Conservation (phyloP, 2,888 invertebrate species). For the Cylindroiulus punctatus region DNA sequence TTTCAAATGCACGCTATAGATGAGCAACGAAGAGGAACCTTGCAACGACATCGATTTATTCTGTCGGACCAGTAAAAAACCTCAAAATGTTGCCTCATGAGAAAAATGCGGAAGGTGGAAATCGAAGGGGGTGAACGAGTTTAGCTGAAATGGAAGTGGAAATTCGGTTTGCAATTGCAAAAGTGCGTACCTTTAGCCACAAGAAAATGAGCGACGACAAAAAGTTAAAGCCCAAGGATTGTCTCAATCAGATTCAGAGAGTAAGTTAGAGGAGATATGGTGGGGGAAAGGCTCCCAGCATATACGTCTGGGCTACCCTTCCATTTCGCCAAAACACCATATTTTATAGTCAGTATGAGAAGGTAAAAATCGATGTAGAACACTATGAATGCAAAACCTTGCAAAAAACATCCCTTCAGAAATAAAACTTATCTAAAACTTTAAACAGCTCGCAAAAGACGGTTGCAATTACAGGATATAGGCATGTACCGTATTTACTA, state of each 20-base stretch:
- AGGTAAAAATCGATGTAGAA: neutral
- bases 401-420: neutral
- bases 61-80: constrained; percentile 29
- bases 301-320: neutral
- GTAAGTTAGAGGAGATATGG: neutral
- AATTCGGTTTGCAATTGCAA: constrained; percentile 28
- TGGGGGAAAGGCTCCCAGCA: neutral
- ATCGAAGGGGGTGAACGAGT: neutral
- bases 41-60: constrained; percentile 5
- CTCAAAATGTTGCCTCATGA: constrained; percentile 28
- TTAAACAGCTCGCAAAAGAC: neutral
- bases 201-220: constrained; percentile 26
- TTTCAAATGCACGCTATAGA: neutral
- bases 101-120: neutral
- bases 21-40: neutral
- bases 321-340: neutral
- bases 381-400: neutral
- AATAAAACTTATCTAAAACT: neutral
- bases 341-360: neutral
- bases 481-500: too few species aligned
- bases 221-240: constrained; percentile 16
- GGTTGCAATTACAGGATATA: too few species aligned
- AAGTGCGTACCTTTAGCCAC: constrained; percentile 29
- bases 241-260: constrained; percentile 2
- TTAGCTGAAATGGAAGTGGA: constrained; percentile 17